Evolutionary conservation across 1,140 invertebrate genomes (phyloP).

Genomic region (Atta colombica): DNA sequence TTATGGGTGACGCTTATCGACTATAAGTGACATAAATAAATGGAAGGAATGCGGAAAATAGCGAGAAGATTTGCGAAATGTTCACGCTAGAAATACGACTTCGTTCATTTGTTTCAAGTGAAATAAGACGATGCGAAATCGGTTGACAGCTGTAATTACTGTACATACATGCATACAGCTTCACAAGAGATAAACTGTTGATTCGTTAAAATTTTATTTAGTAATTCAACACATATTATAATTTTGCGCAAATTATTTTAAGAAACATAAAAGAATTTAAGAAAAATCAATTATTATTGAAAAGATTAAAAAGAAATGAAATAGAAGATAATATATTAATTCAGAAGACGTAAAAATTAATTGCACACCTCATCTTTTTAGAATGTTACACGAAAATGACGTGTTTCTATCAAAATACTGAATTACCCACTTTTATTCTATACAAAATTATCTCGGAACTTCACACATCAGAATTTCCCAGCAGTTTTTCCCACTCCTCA

Average conservation of each 20-base stretch:
- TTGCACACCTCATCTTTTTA: background rate
- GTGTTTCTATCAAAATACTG: background rate
- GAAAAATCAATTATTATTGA: background rate
- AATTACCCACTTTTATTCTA: background rate
- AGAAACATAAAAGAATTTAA: background rate
- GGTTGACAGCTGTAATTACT: background rate
- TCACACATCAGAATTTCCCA: background rate
- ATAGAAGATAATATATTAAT: background rate
- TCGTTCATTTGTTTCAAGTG: background rate
- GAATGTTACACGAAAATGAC: background rate
- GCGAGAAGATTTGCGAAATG: background rate
- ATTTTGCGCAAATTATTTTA: background rate
- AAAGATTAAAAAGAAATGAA: background rate
- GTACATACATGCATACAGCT: background rate
- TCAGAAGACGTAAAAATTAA: background rate
- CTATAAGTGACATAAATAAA: slow-evolving; percentile 66
- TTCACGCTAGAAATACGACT: background rate
- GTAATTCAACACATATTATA: background rate
- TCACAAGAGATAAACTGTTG: background rate
- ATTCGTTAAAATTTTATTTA: background rate
- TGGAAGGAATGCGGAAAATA: slow-evolving; percentile 18
- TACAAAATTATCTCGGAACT: background rate
- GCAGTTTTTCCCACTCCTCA: background rate
- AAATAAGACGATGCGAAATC: background rate
- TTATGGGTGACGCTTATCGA: slow-evolving; percentile 24